Conservation (phyloP, 2,888 invertebrate genomes). For the Drosophila silvestris region DNA sequence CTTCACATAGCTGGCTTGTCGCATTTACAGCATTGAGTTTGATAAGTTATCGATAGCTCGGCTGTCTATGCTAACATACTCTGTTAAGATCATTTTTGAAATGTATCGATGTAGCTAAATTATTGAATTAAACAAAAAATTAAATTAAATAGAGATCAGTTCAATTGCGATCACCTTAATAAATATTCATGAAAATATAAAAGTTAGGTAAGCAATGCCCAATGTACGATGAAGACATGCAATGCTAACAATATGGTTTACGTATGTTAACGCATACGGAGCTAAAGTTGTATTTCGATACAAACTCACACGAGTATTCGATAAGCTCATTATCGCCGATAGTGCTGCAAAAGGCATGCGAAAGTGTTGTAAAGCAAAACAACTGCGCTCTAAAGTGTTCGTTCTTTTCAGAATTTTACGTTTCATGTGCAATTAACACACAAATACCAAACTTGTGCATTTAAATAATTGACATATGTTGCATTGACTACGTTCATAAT, state of each 20-base stretch:
- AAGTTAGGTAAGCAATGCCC: background rate
- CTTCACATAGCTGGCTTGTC: background rate
- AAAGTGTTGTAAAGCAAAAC: constrained; percentile 65
- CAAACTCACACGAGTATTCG: constrained; percentile 27
- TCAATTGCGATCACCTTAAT: background rate
- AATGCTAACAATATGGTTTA: background rate
- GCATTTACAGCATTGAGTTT: background rate
- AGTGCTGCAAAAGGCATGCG: constrained; percentile 48
- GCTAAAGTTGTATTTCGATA: constrained; percentile 14
- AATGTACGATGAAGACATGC: background rate
- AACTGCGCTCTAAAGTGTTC: constrained; percentile 56
- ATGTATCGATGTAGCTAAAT: background rate
- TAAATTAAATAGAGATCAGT: background rate
- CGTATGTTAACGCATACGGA: constrained; percentile 2
- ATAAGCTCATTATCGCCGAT: constrained; percentile 24
- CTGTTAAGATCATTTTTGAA: constrained; percentile 6
- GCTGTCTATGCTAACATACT: background rate
- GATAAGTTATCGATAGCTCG: background rate
- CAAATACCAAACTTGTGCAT: constrained; percentile 32
- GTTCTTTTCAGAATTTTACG: constrained; percentile 62
- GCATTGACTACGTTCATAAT: constrained; percentile 14
- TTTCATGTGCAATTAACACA: constrained; percentile 56
- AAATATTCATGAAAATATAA: background rate
- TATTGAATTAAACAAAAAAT: background rate
- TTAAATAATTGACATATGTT: constrained; percentile 26